Percentiles rank a stretch among this genome's conserved stretches.
Conservation (phyloP, 1,140 invertebrate species). For the Nymphalis io region DNA sequence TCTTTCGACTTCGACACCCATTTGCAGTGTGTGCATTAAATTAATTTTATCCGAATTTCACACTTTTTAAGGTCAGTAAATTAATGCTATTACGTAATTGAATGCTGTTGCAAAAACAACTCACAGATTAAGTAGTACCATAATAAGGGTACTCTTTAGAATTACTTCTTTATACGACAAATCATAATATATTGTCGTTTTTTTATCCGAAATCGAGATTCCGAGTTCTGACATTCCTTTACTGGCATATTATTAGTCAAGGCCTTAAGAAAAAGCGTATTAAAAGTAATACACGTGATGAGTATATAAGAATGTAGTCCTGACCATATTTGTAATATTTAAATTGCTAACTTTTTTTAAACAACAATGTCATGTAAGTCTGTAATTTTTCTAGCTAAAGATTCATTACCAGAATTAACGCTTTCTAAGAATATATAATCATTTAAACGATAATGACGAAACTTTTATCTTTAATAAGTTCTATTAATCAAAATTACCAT, state of each 20-base stretch:
- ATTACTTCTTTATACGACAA: slow-evolving; percentile 17
- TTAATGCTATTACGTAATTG: slow-evolving; percentile 29
- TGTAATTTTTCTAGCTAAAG: slow-evolving; percentile 8
- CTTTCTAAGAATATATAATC: neutral
- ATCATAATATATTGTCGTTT: slow-evolving; percentile 21
- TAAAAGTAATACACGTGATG: slow-evolving; percentile 11
- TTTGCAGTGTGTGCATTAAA: slow-evolving; percentile 28
- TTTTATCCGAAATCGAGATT: slow-evolving; percentile 11
- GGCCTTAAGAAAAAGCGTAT: slow-evolving; percentile 10
- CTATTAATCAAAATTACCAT: too few relatives aligned
- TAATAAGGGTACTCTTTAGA: slow-evolving; percentile 14
- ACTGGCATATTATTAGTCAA: slow-evolving; percentile 3
- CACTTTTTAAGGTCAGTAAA: slow-evolving; percentile 34
- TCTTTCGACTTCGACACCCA: slow-evolving; percentile 21
- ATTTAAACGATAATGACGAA: neutral
- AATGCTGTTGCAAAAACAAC: slow-evolving; percentile 16
- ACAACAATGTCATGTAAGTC: neutral
- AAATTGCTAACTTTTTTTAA: slow-evolving; percentile 6
- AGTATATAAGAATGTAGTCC: slow-evolving; percentile 9
- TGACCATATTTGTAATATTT: slow-evolving; percentile 8
- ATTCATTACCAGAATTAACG: slow-evolving; percentile 5
- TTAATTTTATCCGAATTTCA: slow-evolving; percentile 37
- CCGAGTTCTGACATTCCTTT: neutral
- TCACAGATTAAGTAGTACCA: neutral
- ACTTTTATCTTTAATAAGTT: too few relatives aligned